phyloP scores from a whole-genome alignment of 2,888 invertebrate genomes.

The Eristalis intricaria region DNA sequence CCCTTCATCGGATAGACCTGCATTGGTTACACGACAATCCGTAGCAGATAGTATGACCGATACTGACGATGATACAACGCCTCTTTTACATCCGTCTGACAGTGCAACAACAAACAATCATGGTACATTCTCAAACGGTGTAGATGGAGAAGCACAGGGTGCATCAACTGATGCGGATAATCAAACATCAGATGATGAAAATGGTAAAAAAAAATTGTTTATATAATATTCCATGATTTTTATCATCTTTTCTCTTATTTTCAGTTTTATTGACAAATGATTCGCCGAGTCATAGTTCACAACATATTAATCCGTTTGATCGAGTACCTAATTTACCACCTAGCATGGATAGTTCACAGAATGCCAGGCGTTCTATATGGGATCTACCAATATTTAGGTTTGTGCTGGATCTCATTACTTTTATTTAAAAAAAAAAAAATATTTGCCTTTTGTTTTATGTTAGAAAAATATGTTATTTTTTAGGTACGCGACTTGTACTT shows the following conservation, averaged over 20 bases:
- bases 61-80: slow-evolving; percentile 86
- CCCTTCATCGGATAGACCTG: slow-evolving; percentile 78
- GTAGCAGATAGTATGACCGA: slow-evolving; percentile 83
- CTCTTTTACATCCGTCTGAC: slow-evolving; percentile 83
- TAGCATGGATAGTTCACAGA: slow-evolving; percentile 76
- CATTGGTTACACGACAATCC: neutral
- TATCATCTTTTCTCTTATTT: neutral
- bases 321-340: slow-evolving; percentile 78
- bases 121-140: slow-evolving; percentile 79
- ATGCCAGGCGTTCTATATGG: slow-evolving; percentile 75
- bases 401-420: neutral
- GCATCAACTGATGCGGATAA: slow-evolving; percentile 71
- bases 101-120: slow-evolving; percentile 77
- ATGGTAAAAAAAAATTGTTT: slow-evolving; percentile 73
- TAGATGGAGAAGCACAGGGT: slow-evolving; percentile 64
- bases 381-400: slow-evolving; percentile 76
- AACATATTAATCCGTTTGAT: slow-evolving; percentile 80
- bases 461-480: no score
- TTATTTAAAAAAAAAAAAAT: neutral
- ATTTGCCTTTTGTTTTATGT: no score
- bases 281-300: slow-evolving; percentile 69
- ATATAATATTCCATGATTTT: neutral
- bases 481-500: no score
- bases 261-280: slow-evolving; percentile 76
- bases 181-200: slow-evolving; percentile 79